These are phyloP conservation scores for Homalodisca vitripennis DNA, from an alignment of 1,140 invertebrate genomes.

Conservation along the genomic window DNA sequence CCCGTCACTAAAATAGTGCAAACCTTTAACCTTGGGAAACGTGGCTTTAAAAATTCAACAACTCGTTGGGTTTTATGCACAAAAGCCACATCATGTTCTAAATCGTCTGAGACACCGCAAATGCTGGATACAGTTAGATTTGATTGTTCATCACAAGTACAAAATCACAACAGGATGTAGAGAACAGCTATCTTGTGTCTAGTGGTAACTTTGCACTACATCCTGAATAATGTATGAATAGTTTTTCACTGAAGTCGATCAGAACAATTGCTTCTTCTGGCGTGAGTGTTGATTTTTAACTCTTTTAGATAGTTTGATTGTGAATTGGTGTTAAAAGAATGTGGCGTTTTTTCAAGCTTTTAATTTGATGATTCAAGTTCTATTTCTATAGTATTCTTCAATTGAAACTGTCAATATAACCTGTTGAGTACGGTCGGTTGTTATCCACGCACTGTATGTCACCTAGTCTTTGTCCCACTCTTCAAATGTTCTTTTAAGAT, in stretches of 20 bases:
- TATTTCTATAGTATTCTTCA: no score
- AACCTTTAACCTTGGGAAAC: slow-evolving; percentile 37
- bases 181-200: slow-evolving; percentile 34
- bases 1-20: slow-evolving; percentile 47
- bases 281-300: not conserved
- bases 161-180: slow-evolving; percentile 37
- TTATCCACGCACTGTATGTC: not conserved
- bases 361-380: not conserved
- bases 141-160: not conserved
- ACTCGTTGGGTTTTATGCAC: slow-evolving; percentile 39
- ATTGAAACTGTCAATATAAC: not conserved
- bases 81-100: slow-evolving; percentile 37
- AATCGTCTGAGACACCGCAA: no score
- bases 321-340: not conserved
- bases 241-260: no score
- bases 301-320: not conserved
- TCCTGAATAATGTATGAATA: slow-evolving; percentile 40
- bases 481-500: slow-evolving; percentile 13
- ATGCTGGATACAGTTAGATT: no score
- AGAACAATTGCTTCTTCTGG: slow-evolving; percentile 24
- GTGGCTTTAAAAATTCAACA: slow-evolving; percentile 37
- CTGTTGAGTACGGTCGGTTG: not conserved
- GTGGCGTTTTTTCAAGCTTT: not conserved
- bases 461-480: slow-evolving; percentile 29
- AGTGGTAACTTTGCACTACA: slow-evolving; percentile 38